Conservation (phyloP, 2,797 vertebrate genomes). For the Chelidonichthys spinosus region DNA sequence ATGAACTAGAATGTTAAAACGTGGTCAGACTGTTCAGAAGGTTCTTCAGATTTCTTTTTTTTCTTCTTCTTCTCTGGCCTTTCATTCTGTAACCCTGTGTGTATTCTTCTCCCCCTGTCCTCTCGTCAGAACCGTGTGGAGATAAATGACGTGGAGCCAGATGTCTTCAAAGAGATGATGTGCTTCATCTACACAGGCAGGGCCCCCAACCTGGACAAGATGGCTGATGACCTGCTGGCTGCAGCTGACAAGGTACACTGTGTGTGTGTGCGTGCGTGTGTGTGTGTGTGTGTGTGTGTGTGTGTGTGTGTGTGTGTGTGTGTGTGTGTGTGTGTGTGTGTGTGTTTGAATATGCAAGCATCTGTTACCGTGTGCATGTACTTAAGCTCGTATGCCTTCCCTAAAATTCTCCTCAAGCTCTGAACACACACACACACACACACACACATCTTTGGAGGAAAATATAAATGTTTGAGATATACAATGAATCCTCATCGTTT, state of each 20-base stretch:
- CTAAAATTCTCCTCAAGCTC: constrained; percentile 21
- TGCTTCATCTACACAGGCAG: constrained; percentile 96
- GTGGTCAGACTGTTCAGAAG: constrained; percentile 62
- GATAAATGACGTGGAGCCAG: constrained; percentile 95
- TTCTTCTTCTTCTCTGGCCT: constrained; percentile 43
- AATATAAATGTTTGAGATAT: not conserved
- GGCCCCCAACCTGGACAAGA: constrained; percentile 95
- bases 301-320: constrained; percentile 15
- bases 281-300: constrained; percentile 12
- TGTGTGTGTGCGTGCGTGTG: not conserved
- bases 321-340: constrained; percentile 15
- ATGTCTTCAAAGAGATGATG: constrained; percentile 98
- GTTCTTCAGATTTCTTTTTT: constrained; percentile 27
- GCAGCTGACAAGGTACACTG: constrained; percentile 91
- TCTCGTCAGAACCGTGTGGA: constrained; percentile 90
- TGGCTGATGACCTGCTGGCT: constrained; percentile 95
- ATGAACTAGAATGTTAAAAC: constrained; percentile 53
- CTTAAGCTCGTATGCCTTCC: constrained; percentile 41
- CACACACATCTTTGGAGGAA: not conserved
- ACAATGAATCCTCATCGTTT: constrained; percentile 1
- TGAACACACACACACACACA: constrained; percentile 10
- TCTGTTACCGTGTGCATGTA: constrained; percentile 23
- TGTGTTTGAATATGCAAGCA: constrained; percentile 7
- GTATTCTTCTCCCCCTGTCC: constrained; percentile 50
- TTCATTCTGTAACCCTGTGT: constrained; percentile 51